Evolutionary conservation across 2,113 vertebrate genomes (phyloP), one percentile per base, ranked within the genome.

Genomic region (Aphyosemion australe): DNA sequence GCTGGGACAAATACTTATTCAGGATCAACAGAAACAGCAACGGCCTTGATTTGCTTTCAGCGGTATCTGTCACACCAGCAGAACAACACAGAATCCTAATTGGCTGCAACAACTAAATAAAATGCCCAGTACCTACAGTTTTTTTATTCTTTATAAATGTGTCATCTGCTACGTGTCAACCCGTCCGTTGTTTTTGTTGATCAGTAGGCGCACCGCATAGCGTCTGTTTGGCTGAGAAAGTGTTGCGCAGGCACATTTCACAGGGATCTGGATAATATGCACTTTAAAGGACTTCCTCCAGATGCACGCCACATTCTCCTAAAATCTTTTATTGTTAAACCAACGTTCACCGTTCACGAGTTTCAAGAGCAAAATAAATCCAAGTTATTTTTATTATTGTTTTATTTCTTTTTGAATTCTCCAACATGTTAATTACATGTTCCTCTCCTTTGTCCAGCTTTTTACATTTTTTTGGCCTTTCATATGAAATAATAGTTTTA

Each of bases 21-120:
- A 69, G 63, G 74, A 46, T 43, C 46, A 69, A 42, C 52, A 20
- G 3, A 55, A 75, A 63, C 69, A 56, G 41, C 0, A 16, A 46
- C 50, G 69, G 69, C 83, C 79, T 65, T 73, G 59, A 83, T 88
- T 65, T 67, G 49, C 63, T 59, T 61, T 47, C 53, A 55, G 45
- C 67, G 43, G 50, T 48, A 45, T 19, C 67, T 50, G 61, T 84
- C 68, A 57, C 50, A 72, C 39, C 48, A n/a, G 43, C 55, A 50
- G 39, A 76, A 57, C 72, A 63, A 42, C 77, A 62, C n/a, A 18
- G 31, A 61, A 56, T 53, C 61, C 32, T 68, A 2, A 19, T 34
- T 51, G 42, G 54, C 48, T 21, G 53, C 20, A 39, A 56, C 63
- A 61, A 61, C 62, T 65, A 58, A 76, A 10, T 34, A 57, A 51